Conservation (phyloP, 2,888 invertebrate genomes). For the Oscheius myriophilus region DNA sequence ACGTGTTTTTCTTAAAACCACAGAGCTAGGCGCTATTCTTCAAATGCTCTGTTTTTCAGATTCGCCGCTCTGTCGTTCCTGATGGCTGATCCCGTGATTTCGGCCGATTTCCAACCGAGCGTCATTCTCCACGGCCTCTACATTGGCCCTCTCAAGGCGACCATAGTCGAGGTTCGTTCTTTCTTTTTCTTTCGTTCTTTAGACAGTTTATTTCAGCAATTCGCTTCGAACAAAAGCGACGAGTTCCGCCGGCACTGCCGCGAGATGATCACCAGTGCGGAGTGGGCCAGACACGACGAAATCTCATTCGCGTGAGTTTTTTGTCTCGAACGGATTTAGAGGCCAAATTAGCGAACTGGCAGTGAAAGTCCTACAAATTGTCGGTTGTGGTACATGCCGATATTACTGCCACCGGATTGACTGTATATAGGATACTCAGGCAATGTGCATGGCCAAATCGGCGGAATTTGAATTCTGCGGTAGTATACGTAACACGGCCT, state of each 20-base stretch:
- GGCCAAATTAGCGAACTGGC: no score
- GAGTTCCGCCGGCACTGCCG: slow-evolving; percentile 45
- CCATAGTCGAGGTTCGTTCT: slow-evolving; percentile 42
- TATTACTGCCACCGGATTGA: no score
- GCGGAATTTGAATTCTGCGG: no score
- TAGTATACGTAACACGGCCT: no score
- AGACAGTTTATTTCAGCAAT: slow-evolving; percentile 25
- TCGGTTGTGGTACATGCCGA: no score
- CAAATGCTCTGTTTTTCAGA: no score
- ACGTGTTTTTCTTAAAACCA: no score
- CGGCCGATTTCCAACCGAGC: slow-evolving; percentile 29
- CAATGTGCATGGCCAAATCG: no score
- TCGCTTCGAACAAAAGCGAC: slow-evolving; percentile 41
- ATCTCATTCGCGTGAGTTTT: slow-evolving; percentile 2
- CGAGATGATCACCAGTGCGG: slow-evolving; percentile 34
- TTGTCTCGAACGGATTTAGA: not conserved
- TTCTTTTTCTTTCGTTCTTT: not conserved
- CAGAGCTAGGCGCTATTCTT: no score
- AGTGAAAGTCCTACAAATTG: no score
- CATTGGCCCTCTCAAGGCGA: slow-evolving; percentile 42
- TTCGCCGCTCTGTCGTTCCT: slow-evolving; percentile 45
- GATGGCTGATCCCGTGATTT: slow-evolving; percentile 35
- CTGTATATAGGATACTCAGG: no score
- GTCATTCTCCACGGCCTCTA: slow-evolving; percentile 47
- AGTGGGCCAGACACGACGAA: slow-evolving; percentile 29